These are phyloP conservation scores for Gymnopithys bicolor DNA, from an alignment of 2,797 vertebrate species.

Conservation along the genomic window DNA sequence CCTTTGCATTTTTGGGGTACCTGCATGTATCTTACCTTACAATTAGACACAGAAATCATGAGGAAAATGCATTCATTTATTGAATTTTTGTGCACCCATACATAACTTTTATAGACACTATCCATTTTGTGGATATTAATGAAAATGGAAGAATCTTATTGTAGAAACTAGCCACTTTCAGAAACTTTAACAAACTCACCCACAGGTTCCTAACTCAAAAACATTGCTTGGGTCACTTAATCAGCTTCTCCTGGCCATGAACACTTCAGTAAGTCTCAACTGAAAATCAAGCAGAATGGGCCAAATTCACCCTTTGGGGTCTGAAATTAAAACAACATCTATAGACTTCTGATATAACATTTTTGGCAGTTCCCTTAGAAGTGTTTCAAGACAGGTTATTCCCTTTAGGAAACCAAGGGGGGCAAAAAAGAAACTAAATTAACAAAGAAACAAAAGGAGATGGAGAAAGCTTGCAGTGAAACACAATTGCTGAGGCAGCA, in stretches of 20 bases:
- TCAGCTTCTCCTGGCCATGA: neutral
- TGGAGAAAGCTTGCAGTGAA: neutral
- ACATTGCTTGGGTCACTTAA: neutral
- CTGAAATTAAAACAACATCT: neutral
- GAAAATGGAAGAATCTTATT: neutral
- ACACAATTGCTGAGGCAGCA: neutral
- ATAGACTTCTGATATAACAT: neutral
- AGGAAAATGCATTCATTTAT: neutral
- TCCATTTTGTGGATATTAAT: neutral
- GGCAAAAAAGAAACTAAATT: neutral
- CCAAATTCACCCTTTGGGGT: neutral
- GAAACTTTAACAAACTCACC: neutral
- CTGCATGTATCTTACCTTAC: too few relatives aligned
- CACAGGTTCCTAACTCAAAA: neutral
- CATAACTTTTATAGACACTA: neutral
- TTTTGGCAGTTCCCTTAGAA: neutral
- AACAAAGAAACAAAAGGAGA: neutral
- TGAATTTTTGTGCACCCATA: neutral
- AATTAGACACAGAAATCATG: neutral
- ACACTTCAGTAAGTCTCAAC: neutral
- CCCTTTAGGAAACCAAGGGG: neutral
- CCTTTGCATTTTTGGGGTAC: too few relatives aligned
- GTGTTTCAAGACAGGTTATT: neutral
- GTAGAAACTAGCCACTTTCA: neutral
- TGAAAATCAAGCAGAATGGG: neutral